Evolutionary conservation across 2,888 invertebrate species (phyloP).

Genomic region (Eilema depressum): DNA sequence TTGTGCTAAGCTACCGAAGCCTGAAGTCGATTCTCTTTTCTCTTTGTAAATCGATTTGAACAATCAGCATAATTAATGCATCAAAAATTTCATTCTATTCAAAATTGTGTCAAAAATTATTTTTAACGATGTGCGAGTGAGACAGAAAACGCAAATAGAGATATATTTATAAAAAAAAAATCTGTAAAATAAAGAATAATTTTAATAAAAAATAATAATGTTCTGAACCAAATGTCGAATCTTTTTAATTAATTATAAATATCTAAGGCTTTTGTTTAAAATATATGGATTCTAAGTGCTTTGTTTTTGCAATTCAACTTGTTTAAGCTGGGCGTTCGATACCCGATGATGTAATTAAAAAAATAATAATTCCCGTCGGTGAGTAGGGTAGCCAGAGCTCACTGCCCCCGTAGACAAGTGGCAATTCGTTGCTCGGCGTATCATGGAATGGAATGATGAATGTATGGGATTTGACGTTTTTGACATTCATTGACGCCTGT

Average conservation of each 20-base stretch:
- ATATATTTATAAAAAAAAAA: not conserved
- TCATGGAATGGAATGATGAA: too few species aligned
- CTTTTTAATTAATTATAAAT: conserved; percentile 15
- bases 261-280: conserved; percentile 41
- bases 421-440: too few species aligned
- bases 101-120: not conserved
- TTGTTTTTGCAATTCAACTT: conserved; percentile 43
- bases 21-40: too few species aligned
- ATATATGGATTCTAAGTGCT: conserved; percentile 47
- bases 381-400: too few species aligned
- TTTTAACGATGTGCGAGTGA: not conserved
- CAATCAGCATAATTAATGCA: too few species aligned
- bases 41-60: too few species aligned
- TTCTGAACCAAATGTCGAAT: conserved; percentile 39
- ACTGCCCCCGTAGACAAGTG: too few species aligned
- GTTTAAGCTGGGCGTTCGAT: conserved; percentile 31
- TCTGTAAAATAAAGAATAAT: not conserved
- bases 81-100: too few species aligned
- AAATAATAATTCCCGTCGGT: too few species aligned
- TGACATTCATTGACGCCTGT: too few species aligned
- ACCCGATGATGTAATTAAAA: conserved; percentile 12
- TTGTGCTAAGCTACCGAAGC: too few species aligned
- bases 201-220: not conserved
- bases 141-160: not conserved
- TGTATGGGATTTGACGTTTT: too few species aligned